phyloP scores from a whole-genome alignment of 2,888 invertebrate genomes.

The Masnerella sp. region DNA sequence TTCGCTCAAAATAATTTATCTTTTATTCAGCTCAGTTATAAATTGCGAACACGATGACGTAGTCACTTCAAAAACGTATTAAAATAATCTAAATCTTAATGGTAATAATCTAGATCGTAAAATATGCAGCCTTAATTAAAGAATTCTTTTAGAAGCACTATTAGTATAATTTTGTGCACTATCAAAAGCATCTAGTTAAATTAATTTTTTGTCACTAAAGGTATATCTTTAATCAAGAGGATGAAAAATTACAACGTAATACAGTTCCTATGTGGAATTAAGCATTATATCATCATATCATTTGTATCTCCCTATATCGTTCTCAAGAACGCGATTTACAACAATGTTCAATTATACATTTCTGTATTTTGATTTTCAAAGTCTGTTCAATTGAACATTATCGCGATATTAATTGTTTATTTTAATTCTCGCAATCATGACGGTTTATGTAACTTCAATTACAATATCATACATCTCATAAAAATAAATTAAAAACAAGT shows the following conservation, averaged over 20 bases:
- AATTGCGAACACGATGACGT: constrained; percentile 42
- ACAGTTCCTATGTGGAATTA: constrained; percentile 22
- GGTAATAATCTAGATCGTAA: constrained; percentile 51
- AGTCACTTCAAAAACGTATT: constrained; percentile 48
- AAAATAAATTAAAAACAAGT: no score
- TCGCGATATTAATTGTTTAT: no score
- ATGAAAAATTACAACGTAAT: constrained; percentile 35
- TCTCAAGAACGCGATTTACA: no score
- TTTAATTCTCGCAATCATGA: no score
- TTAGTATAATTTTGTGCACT: constrained; percentile 40
- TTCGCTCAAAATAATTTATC: constrained; percentile 21
- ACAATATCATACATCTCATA: no score
- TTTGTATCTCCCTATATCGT: no score
- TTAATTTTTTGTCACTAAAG: constrained; percentile 41
- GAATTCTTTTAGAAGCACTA: constrained; percentile 41
- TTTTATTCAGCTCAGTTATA: constrained; percentile 20
- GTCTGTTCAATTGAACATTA: no score
- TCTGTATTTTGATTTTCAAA: no score
- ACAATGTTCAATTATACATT: no score
- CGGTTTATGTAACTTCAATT: no score
- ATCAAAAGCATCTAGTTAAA: constrained; percentile 40
- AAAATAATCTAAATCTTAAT: constrained; percentile 56
- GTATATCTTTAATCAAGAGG: constrained; percentile 31
- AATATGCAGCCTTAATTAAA: constrained; percentile 52
- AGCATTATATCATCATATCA: no score